Evolutionary conservation across 2,888 invertebrate genomes (phyloP).

Genomic region (Oscheius myriophilus): DNA sequence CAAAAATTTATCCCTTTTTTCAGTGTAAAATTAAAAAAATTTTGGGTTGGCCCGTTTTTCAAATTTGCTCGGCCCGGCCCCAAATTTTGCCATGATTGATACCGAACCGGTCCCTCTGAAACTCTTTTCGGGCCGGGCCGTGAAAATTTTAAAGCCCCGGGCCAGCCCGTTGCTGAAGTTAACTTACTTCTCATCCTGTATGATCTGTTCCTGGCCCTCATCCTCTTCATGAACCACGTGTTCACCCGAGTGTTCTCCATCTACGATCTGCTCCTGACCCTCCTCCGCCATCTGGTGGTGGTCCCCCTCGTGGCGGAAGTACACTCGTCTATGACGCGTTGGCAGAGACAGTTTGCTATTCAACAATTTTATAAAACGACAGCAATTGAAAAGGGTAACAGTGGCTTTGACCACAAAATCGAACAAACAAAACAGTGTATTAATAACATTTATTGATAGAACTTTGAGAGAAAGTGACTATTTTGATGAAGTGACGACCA

Average conservation of each 20-base stretch:
- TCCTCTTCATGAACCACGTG: conserved; percentile 11
- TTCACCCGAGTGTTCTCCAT: conserved; percentile 4
- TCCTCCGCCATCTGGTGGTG: conserved; percentile 9
- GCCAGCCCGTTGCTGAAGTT: too few species aligned
- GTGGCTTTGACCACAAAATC: neutral
- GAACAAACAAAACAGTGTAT: neutral
- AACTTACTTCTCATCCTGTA: too few species aligned
- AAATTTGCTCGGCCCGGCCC: too few species aligned
- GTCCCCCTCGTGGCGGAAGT: conserved; percentile 28
- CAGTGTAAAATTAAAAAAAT: too few species aligned
- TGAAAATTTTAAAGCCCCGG: too few species aligned
- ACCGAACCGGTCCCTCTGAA: too few species aligned
- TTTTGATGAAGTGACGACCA: neutral
- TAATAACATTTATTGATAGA: neutral
- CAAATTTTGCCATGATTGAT: too few species aligned
- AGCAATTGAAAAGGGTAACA: neutral
- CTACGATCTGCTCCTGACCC: neutral
- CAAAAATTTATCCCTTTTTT: too few species aligned
- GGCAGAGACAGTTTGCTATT: conserved; percentile 8
- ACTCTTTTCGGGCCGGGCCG: too few species aligned
- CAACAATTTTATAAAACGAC: neutral
- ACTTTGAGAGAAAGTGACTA: neutral
- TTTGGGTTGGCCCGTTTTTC: too few species aligned
- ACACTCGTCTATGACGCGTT: conserved; percentile 7
- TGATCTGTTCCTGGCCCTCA: neutral